Base-by-base conservation (phyloP, 2,888 invertebrate species). In the Drosophila vallismaia region DNA sequence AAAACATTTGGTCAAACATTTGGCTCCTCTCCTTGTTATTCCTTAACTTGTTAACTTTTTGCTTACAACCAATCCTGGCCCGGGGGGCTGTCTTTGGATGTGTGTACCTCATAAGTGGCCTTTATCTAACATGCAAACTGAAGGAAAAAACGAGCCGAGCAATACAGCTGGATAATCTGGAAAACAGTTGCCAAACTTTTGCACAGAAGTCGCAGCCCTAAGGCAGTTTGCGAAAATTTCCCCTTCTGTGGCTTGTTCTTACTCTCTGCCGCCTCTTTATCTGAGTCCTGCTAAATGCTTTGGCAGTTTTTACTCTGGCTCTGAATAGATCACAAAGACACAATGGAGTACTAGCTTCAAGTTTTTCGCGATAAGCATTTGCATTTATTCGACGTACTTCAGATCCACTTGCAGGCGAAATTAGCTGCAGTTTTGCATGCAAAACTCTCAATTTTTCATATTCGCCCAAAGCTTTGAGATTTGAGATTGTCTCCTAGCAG, bases 181-280 rank as follows among this genome's bases (percentile, higher is more conserved):
- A 71, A 68, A 80, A 80, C 74, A 66, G 85, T 74, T 71, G 49
- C 19, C 69, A 68, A 85, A 80, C 70, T 85, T 81, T 64, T 19
- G 26, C 38, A 36, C 60, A 52, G 51, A 73, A 66, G 52, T 51
- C 68, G 44, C 50, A 45, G 58, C 69, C 81, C 75, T 49, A 49
- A 44, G 59, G 87, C 78, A 60, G 49, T 75, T 74, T 63, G 57
- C 56, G 54, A 66, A 62, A 66, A 69, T 58, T 48, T 56, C 31
- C 56, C 46, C 51, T 49, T 66, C 62, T 66, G 67, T 66, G 55
- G 57, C 50, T 24, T 38, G 7, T 26, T 0, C 31, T 7, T n/a
- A 4, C 29, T n/a, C 8, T 10, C 19, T 4, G 4, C 6, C 36
- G 29, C 33, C 10, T 19, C 26, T 33, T 24, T 31, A 24, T 67